Conservation (phyloP, 2,797 vertebrate genomes). For the Enteromius trimaculatus region DNA sequence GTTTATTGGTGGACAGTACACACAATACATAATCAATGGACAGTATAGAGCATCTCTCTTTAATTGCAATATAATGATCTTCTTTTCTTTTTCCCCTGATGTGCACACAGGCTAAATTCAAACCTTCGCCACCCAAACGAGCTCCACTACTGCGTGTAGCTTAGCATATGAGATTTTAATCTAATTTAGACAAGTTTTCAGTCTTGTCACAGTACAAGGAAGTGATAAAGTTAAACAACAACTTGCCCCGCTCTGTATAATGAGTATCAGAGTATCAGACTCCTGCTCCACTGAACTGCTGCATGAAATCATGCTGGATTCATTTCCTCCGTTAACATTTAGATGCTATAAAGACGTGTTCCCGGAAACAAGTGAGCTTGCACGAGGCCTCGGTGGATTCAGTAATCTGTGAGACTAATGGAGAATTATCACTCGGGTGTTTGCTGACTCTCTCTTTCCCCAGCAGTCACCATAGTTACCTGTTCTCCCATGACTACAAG, state of each 20-base stretch:
- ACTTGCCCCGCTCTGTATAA: neutral
- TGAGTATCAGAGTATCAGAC: neutral
- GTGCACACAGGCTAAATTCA: neutral
- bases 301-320: neutral
- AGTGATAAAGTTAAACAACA: neutral
- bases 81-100: neutral
- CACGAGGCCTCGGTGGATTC: slow-evolving; percentile 42
- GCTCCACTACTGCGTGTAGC: neutral
- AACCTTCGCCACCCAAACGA: neutral
- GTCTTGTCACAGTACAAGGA: neutral
- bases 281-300: slow-evolving; percentile 12
- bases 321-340: slow-evolving; percentile 16
- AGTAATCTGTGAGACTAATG: slow-evolving; percentile 41
- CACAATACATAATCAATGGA: too few relatives aligned
- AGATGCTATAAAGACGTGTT: slow-evolving; percentile 1
- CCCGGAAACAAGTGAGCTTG: slow-evolving; percentile 24
- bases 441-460: slow-evolving; percentile 43
- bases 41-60: neutral
- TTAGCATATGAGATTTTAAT: neutral
- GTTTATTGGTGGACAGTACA: too few relatives aligned
- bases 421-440: slow-evolving; percentile 44
- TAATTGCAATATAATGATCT: neutral
- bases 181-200: neutral
- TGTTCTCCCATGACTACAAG: slow-evolving; percentile 23
- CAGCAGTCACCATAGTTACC: slow-evolving; percentile 49